Base-by-base conservation (phyloP, 2,113 vertebrate species). In the Chaetodon auriga region DNA sequence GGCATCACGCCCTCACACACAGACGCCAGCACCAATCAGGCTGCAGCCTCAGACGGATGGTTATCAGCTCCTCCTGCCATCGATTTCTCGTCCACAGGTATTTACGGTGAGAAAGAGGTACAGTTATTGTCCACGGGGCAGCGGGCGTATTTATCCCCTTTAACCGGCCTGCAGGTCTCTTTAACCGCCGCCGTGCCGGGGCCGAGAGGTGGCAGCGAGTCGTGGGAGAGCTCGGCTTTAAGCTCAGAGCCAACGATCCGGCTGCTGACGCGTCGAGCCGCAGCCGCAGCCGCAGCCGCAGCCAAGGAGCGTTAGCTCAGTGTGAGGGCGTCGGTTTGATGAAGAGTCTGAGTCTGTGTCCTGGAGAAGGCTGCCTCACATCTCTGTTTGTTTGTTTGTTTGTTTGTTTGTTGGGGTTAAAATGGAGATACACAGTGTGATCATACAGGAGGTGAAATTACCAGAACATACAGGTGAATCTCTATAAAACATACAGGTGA, bases 51-150 rank as follows among this genome's bases (percentile, higher is more conserved):
- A 78, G 64, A 83, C 41, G 12, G 80, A 83, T 80, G 25, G 81
- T 62, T 55, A 79, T 65, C 77, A 45, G 73, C 46, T 58, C 73
- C 68, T 87, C 65, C 66, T 78, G 35, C 0, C 78, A 84, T 88
- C 2, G 82, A 88, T 88, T 88, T 55, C 60, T 88, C 64, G 74
- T 65, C 43, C 69, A 81, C 71, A 80, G 75, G 78, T 84, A 78
- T 87, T 84, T 78, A 84, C 25, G 14, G 45, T 46, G 14, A 69
- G 30, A 84, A 79, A 82, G 74, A 85, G 68, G 75, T 85, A 75
- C 82, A 88, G 79, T 82, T 70, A 76, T 75, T 69, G 82, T 81
- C 86, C 30, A 7, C 21, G 1, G 69, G 70, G 78, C 69, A 78
- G 68, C 65, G 0, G 19, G 6, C 13, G 19, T 63, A 85, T 88